Conservation (phyloP, 2,888 invertebrate species). For the Hymenopus coronatus region DNA sequence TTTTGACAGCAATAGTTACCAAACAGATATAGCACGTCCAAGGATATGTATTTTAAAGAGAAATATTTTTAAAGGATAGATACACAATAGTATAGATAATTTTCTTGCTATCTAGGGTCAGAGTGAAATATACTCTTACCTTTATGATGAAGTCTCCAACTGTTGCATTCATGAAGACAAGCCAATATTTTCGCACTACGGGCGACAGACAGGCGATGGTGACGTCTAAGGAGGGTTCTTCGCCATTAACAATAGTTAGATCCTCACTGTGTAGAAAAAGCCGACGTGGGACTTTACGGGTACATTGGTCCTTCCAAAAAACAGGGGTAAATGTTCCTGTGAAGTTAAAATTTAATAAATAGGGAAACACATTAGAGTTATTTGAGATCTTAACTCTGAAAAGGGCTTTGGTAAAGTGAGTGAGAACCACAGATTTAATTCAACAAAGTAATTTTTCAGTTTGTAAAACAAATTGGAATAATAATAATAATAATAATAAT, state of each 20-base stretch:
- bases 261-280: slow-evolving; percentile 38
- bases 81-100: too few relatives aligned
- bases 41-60: too few relatives aligned
- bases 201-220: slow-evolving; percentile 40
- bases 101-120: too few relatives aligned
- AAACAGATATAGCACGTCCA: too few relatives aligned
- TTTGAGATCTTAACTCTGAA: background rate
- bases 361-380: too few relatives aligned
- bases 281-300: slow-evolving; percentile 41
- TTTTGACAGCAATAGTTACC: too few relatives aligned
- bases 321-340: background rate
- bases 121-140: background rate
- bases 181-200: slow-evolving; percentile 38
- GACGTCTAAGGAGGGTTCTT: slow-evolving; percentile 17
- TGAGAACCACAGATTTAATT: too few relatives aligned
- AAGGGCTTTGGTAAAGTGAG: too few relatives aligned
- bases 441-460: too few relatives aligned
- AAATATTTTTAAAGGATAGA: too few relatives aligned
- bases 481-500: too few relatives aligned
- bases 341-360: background rate
- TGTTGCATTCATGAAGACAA: slow-evolving; percentile 40
- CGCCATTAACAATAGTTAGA: background rate
- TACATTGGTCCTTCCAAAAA: slow-evolving; percentile 39
- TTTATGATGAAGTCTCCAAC: slow-evolving; percentile 43
- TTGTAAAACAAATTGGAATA: too few relatives aligned